A percentile compares a stretch with the other conserved stretches of the same genome.
phyloP scores from a whole-genome alignment of 2,113 vertebrate species.

The Nestor notabilis region DNA sequence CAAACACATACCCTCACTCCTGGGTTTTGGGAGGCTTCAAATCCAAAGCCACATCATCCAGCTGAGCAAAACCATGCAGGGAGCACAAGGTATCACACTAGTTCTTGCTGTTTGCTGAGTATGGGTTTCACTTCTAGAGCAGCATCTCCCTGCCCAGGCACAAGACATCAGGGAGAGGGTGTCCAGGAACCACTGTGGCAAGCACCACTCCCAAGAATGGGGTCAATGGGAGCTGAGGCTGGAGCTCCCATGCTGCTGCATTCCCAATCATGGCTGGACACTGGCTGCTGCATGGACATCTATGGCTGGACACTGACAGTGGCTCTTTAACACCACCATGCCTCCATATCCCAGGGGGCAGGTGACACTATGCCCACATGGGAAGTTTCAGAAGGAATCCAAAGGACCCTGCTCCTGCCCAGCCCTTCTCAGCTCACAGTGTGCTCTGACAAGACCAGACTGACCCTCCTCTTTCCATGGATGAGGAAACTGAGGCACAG shows the following conservation, averaged over 20 bases:
- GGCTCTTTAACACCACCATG: accelerated
- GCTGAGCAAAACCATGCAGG: neutral
- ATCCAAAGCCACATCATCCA: neutral
- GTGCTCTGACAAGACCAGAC: neutral
- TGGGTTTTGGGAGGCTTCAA: neutral
- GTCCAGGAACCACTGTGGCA: neutral
- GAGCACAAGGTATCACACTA: accelerated
- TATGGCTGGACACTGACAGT: neutral
- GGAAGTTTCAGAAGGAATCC: neutral
- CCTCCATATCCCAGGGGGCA: accelerated
- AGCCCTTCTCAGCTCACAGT: neutral
- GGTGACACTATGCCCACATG: neutral
- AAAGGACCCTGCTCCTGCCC: neutral
- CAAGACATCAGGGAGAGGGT: neutral
- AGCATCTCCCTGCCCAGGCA: neutral
- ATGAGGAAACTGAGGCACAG: neutral
- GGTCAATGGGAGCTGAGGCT: neutral
- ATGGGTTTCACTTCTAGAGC: neutral
- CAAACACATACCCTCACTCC: accelerated
- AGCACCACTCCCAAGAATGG: neutral
- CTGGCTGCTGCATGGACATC: neutral
- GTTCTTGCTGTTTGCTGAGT: neutral
- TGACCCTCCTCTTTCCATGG: neutral
- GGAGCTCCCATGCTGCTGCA: neutral
- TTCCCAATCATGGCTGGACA: neutral